These are phyloP conservation scores for Lepidotrigona ventralis DNA, from an alignment of 1,140 invertebrate species.

Conservation along the genomic window DNA sequence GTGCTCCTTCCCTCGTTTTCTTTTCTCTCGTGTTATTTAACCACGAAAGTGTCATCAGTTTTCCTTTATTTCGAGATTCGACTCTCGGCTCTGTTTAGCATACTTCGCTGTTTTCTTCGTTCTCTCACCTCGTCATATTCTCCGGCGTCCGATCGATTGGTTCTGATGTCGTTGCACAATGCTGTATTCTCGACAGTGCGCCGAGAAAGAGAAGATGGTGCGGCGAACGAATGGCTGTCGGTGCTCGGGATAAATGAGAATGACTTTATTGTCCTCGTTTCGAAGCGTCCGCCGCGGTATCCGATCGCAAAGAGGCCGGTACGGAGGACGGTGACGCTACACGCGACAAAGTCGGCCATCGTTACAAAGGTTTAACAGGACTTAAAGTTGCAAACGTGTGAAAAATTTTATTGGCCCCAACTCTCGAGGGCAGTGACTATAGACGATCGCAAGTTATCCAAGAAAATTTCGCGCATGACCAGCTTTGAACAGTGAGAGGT, in stretches of 20 bases:
- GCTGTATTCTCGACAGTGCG: not conserved
- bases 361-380: too few relatives aligned
- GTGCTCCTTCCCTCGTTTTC: too few relatives aligned
- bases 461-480: too few relatives aligned
- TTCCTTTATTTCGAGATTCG: not conserved
- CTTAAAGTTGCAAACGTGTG: too few relatives aligned
- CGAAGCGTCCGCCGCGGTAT: constrained; percentile 38
- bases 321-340: not conserved
- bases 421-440: too few relatives aligned
- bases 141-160: not conserved
- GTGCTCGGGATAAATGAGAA: constrained; percentile 56
- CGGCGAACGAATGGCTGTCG: constrained; percentile 1
- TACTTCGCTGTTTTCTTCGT: not conserved
- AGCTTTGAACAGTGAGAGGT: too few relatives aligned
- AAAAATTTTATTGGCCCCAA: too few relatives aligned
- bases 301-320: constrained; percentile 28
- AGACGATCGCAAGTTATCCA: too few relatives aligned
- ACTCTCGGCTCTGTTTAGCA: not conserved
- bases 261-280: constrained; percentile 59
- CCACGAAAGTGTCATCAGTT: not conserved
- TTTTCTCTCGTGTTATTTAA: constrained; percentile 8
- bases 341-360: too few relatives aligned
- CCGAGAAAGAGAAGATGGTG: not conserved
- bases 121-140: constrained; percentile 13
- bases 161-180: not conserved